These are phyloP conservation scores for Hapalemur alaotrensis DNA, from an alignment of 2,797 vertebrate species.

Conservation along the genomic window DNA sequence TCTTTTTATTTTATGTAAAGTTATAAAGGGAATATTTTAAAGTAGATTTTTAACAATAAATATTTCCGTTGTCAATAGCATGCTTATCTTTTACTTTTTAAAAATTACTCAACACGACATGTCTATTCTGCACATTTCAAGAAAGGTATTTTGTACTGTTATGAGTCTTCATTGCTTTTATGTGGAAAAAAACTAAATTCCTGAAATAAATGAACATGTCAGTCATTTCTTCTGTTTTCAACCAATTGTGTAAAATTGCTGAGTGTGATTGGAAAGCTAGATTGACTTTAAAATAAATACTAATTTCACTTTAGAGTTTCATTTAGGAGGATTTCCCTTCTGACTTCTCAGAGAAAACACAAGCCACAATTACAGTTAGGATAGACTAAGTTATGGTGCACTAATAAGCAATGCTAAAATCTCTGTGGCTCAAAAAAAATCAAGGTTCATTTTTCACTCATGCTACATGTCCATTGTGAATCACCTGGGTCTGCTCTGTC, in stretches of 20 bases:
- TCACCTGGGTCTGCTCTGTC: neutral
- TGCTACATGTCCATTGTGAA: neutral
- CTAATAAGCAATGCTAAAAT: slow-evolving; percentile 4
- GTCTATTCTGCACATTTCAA: slow-evolving; percentile 6
- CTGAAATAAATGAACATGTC: slow-evolving; percentile 1
- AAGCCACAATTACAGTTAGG: neutral
- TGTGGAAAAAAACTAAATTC: neutral
- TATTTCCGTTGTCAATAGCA: neutral
- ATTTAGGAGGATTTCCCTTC: neutral
- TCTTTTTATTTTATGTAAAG: neutral
- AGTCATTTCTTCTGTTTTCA: slow-evolving; percentile 25
- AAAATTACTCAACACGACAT: neutral
- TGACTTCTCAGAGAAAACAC: neutral
- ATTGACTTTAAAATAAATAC: slow-evolving; percentile 39
- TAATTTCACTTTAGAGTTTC: slow-evolving; percentile 21
- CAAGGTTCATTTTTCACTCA: neutral
- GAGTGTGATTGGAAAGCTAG: neutral
- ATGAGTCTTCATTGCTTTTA: neutral
- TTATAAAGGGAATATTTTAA: neutral
- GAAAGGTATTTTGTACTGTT: neutral
- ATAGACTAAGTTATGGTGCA: neutral
- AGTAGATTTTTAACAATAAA: neutral
- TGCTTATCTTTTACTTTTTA: neutral
- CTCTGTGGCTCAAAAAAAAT: neutral
- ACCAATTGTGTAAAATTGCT: neutral